Evolutionary conservation across 1,140 invertebrate genomes (phyloP), one percentile per base, ranked within the genome.

Genomic region (Anoplophora glabripennis): DNA sequence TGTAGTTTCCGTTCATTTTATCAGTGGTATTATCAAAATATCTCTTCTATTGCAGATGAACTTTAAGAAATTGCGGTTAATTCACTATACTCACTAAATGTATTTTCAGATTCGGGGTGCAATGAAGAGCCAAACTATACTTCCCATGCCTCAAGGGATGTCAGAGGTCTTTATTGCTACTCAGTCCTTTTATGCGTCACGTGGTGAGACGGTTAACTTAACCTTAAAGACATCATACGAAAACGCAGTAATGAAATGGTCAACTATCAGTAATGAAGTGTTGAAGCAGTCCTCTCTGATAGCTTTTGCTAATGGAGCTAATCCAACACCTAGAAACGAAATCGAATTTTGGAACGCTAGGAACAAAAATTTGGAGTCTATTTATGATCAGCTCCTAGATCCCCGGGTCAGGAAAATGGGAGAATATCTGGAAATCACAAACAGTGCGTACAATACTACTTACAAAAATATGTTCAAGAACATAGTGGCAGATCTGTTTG

Each of bases 181-280:
- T 69, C 68, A 79, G 17, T 75, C 77, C 46, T 76, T 83, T 7
- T 77, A 78, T 57, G 77, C 81, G 67, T 84, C 80, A 36, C 71
- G 79, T 17, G 79, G 79, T 2, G 79, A 81, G 65, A 71, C 76
- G 1, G 73, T 86, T 4, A 86, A 91, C 72, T 76, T 87, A 54
- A 76, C 81, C 57, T 71, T 93, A 42, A 87, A 90, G 66, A 86
- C 84, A 1, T 83, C 88, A 40, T 45, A 68, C 1, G 91, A 94
- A 76, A 84, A 83, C 21, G 83, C 88, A n/a, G 80, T 93, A 1
- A 90, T 90, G 61, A 90, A 91, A 72, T 94, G 92, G 92, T 81
- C 84, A 1, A 81, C 82, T 56, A 86, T 90, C 72, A 86, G 92
- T 15, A 83, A 84, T 53, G 87, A 92, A 71, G 80, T 92, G 10